Base-by-base conservation (phyloP, 30 jellyfish, hydroid and myxozoan genomes). In the Kudoa iwatai region DNA sequence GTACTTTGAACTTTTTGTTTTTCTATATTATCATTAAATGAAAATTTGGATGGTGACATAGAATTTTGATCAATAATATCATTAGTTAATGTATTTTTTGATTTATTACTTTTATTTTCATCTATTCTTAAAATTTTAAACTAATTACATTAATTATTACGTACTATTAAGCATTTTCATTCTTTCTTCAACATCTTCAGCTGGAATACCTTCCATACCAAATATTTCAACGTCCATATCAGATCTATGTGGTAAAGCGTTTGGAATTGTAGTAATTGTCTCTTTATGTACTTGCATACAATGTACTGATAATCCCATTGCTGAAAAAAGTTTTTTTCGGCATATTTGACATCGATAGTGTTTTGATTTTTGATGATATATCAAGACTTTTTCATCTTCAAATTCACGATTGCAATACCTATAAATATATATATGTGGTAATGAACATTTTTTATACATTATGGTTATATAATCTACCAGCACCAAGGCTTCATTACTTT, bases 131-230 rank as follows among this genome's bases (percentile, higher is more conserved):
- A n/a, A n/a, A n/a, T n/a, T n/a, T n/a, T n/a, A n/a, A n/a, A n/a
- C n/a, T n/a, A n/a, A n/a, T n/a, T n/a, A n/a, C n/a, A n/a, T n/a
- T n/a, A n/a, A n/a, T n/a, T n/a, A n/a, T n/a, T n/a, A n/a, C n/a
- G n/a, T n/a, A n/a, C n/a, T n/a, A n/a, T n/a, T n/a, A n/a, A n/a
- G n/a, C n/a, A n/a, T n/a, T n/a, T n/a, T n/a, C n/a, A n/a, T n/a
- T n/a, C n/a, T 65, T 43, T 67, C 90, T 30, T 67, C 61, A 49
- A 67, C 44, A 47, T 69, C 92, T 33, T 59, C 55, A 21, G 50
- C 83, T 0, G 92, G 92, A 7, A 69, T 69, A 4, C 92, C 92
- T 42, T 69, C 92, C 83, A 61, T 69, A 21, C 92, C 92, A 45
- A 58, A 69, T 39, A 69, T 69, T 36, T 69, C 92, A 26, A 69